Percentiles rank a stretch among this genome's conserved stretches.
phyloP scores from a whole-genome alignment of 2,113 vertebrate genomes.

The Equus przewalskii region DNA sequence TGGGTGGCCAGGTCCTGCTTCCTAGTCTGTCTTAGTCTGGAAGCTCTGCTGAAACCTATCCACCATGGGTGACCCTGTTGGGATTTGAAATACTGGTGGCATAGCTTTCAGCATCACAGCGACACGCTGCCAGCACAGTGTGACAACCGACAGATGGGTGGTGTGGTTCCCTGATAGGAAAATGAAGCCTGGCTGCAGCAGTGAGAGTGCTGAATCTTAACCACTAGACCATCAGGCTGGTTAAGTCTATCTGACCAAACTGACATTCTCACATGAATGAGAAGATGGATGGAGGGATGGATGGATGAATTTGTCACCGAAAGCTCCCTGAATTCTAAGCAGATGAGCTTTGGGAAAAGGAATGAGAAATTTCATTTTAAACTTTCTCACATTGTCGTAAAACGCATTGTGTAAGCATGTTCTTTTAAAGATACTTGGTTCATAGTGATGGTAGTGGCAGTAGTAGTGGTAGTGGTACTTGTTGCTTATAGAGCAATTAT shows the following conservation, averaged over 20 bases:
- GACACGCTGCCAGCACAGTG: too few species aligned
- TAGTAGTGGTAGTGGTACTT: not conserved
- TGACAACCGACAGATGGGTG: too few species aligned
- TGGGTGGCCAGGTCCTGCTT: too few species aligned
- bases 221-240: too few species aligned
- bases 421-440: not conserved
- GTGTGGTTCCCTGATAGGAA: too few species aligned
- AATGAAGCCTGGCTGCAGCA: too few species aligned
- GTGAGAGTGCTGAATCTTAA: too few species aligned
- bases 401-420: not conserved
- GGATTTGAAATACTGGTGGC: too few species aligned
- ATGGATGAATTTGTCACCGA: not conserved
- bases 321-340: not conserved
- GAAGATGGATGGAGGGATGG: not conserved
- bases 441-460: not conserved
- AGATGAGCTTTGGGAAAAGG: not conserved
- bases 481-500: not conserved
- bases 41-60: too few species aligned
- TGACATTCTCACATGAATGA: not conserved
- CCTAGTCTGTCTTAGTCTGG: too few species aligned
- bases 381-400: not conserved
- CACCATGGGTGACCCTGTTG: too few species aligned
- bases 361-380: not conserved
- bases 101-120: too few species aligned
- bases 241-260: not conserved